These are phyloP conservation scores for Leptinotarsa peninsularis DNA, from an alignment of 2,888 invertebrate genomes.

Conservation along the genomic window DNA sequence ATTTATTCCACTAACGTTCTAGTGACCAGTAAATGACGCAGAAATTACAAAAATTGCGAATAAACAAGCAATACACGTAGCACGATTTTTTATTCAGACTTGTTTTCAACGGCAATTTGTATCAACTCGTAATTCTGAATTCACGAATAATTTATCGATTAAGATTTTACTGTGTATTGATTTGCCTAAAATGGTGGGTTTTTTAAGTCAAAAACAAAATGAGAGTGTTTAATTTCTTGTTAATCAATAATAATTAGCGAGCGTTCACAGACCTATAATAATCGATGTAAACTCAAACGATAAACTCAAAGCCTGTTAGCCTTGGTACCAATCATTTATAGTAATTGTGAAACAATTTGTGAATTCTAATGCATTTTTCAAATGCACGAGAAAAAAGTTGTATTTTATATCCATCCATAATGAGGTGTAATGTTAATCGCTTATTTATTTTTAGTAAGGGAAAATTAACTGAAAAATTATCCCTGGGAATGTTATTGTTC, in stretches of 20 bases:
- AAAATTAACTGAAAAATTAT: neutral
- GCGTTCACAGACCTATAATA: neutral
- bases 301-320: conserved; percentile 13
- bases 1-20: too few relatives aligned
- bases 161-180: neutral
- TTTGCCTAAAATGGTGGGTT: too few relatives aligned
- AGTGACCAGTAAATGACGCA: too few relatives aligned
- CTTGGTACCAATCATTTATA: conserved; percentile 20
- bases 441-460: conserved; percentile 6
- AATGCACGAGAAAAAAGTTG: conserved; percentile 1
- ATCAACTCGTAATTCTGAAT: neutral
- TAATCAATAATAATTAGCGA: neutral
- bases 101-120: neutral
- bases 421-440: conserved; percentile 11
- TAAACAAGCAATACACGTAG: too few relatives aligned
- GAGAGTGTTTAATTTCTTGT: conserved; percentile 1
- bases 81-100: neutral
- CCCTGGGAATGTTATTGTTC: neutral
- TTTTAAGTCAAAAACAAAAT: neutral
- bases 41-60: too few relatives aligned
- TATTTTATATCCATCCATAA: conserved; percentile 15
- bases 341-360: conserved; percentile 24
- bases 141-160: neutral
- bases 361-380: conserved; percentile 23
- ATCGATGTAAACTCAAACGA: neutral